Conservation (phyloP, 2,113 vertebrate species). For the Pagrus major region DNA sequence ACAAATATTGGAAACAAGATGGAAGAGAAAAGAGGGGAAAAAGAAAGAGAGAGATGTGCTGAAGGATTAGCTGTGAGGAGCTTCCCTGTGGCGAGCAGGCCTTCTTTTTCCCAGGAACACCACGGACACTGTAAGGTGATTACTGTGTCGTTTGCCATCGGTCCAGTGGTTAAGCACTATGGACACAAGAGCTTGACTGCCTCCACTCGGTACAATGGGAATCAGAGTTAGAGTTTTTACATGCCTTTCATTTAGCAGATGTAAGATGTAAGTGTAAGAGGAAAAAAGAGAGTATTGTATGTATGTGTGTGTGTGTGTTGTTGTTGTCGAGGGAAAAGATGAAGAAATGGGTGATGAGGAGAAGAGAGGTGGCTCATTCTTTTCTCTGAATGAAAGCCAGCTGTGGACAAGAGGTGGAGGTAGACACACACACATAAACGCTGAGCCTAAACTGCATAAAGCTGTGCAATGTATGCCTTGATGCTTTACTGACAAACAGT, state of each 20-base stretch:
- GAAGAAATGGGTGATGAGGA: conserved; percentile 33
- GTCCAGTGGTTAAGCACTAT: conserved; percentile 85
- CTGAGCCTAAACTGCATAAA: not conserved
- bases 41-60: conserved; percentile 61
- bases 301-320: conserved; percentile 23
- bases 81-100: conserved; percentile 77
- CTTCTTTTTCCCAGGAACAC: conserved; percentile 70
- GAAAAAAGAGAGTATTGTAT: conserved; percentile 17
- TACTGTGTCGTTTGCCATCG: conserved; percentile 85
- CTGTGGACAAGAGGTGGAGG: conserved; percentile 39
- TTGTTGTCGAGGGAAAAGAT: not conserved
- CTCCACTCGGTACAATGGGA: conserved; percentile 72
- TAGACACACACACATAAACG: conserved; percentile 4
- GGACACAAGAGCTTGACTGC: conserved; percentile 69
- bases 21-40: conserved; percentile 10
- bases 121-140: conserved; percentile 88
- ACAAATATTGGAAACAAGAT: conserved; percentile 24
- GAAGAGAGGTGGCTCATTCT: conserved; percentile 42
- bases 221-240: conserved; percentile 30
- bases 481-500: not conserved
- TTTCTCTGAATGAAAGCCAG: conserved; percentile 68
- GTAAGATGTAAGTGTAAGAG: not conserved
- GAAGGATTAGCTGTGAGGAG: conserved; percentile 81
- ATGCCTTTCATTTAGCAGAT: conserved; percentile 23
- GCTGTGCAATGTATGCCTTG: not conserved